Evolutionary conservation across 2,113 vertebrate genomes (phyloP), one percentile per base, ranked within the genome.

Genomic region (Chaetodon trifascialis): DNA sequence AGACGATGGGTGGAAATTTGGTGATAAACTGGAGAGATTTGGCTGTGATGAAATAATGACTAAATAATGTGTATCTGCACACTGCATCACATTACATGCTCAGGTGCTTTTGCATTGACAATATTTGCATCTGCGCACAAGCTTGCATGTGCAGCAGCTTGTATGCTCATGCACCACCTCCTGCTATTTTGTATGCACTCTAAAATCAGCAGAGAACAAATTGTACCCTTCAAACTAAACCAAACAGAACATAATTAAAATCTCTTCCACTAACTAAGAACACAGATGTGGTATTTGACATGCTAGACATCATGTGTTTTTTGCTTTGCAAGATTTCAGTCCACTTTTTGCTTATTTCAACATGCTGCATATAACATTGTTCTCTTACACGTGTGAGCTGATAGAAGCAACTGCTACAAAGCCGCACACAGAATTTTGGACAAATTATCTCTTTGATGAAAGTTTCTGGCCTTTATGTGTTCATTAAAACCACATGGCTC

Each of bases 171-270:
- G 49, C 4, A 12, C 67, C 73, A 76, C 72, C 75, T 67, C 59
- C 38, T 44, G 51, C 46, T 72, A 67, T 73, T 86, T 77, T 83
- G 68, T 62, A 82, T 70, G 70, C 19, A 21, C 60, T 60, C 30
- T 70, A 42, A 79, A 85, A 81, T 80, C 70, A 49, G 47, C 52
- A 76, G 25, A 76, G 72, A 44, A 83, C 74, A 90, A 90, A 85
- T 67, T 75, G 55, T 82, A 67, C 59, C 72, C 67, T 86, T 85
- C 70, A 83, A 70, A 79, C 38, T 34, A 64, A 91, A 81, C 17
- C 70, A 84, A 89, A 86, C 79, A 72, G 47, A 74, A 76, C 46
- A 49, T 73, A 66, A 76, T 77, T 60, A 12, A 60, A 66, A 76
- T 69, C 40, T 71, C 11, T 11, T 65, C 0, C 52, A 3, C 23